Percentiles rank a stretch among this genome's conserved stretches.
Evolutionary conservation across 2,113 vertebrate species (phyloP).

Genomic region (Dasyprocta punctata): DNA sequence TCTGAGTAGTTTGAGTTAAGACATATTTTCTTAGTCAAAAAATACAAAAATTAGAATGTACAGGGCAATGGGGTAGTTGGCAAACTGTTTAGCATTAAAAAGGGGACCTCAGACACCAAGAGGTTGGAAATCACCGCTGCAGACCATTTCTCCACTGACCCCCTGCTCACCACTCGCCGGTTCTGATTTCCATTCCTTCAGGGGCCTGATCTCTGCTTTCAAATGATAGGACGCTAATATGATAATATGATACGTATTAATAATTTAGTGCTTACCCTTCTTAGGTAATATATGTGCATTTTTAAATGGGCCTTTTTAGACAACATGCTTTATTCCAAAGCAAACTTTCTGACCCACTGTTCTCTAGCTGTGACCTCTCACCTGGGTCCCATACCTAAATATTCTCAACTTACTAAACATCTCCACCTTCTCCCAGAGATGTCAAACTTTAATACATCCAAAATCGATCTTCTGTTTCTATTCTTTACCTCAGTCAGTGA

Average conservation of each 20-base stretch:
- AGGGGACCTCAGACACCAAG: not conserved
- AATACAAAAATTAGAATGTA: not conserved
- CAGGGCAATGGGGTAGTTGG: not conserved
- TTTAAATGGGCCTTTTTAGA: constrained; percentile 60
- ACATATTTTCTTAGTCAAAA: not conserved
- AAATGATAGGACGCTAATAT: constrained; percentile 68
- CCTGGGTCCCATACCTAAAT: constrained; percentile 1
- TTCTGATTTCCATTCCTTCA: constrained; percentile 64
- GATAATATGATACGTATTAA: constrained; percentile 66
- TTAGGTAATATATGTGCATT: constrained; percentile 75
- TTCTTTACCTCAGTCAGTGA: not conserved
- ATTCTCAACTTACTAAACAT: constrained; percentile 52
- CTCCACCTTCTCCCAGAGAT: not conserved
- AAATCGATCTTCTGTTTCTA: constrained; percentile 6
- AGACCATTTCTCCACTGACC: constrained; percentile 4
- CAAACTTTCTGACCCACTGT: constrained; percentile 37
- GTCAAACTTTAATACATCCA: not conserved
- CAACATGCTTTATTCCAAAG: constrained; percentile 61
- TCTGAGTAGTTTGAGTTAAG: not conserved
- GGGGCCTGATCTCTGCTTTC: constrained; percentile 61
- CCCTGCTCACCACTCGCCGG: constrained; percentile 23
- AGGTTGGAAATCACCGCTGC: not conserved
- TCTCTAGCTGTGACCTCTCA: constrained; percentile 48
- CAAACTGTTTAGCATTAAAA: not conserved
- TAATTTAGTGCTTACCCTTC: constrained; percentile 71